Conservation (phyloP, 2,888 invertebrate genomes). For the Nebria brevicollis region DNA sequence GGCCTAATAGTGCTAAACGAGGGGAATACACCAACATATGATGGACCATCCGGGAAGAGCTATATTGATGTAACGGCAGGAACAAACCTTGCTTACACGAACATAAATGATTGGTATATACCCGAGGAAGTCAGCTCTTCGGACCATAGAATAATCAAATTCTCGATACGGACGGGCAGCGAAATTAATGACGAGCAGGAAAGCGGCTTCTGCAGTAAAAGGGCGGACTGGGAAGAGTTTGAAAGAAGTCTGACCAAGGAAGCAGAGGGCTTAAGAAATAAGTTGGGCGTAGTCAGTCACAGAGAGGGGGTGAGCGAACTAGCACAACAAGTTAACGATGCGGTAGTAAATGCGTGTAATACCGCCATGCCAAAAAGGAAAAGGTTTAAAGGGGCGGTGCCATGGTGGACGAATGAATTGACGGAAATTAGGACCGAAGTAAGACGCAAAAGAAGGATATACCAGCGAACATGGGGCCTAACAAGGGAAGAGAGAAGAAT, state of each 20-base stretch:
- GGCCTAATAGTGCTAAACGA: neutral
- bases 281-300: neutral
- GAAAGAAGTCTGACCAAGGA: neutral
- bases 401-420: slow-evolving; percentile 47
- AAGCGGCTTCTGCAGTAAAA: neutral
- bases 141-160: neutral
- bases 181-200: neutral
- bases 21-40: neutral
- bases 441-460: slow-evolving; percentile 10
- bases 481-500: too few relatives aligned
- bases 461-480: slow-evolving; percentile 1
- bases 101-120: neutral
- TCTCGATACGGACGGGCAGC: neutral
- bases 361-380: neutral
- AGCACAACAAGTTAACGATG: neutral
- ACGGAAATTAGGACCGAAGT: slow-evolving; percentile 14
- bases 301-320: neutral
- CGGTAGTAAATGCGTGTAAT: neutral
- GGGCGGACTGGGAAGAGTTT: neutral
- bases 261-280: neutral
- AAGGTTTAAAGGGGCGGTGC: slow-evolving; percentile 24
- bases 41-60: neutral
- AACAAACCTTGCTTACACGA: neutral
- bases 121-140: neutral
- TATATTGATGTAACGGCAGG: neutral